Evolutionary conservation across 2,888 invertebrate species (phyloP), one percentile per base, ranked within the genome.

Genomic region (Baccha elongata): DNA sequence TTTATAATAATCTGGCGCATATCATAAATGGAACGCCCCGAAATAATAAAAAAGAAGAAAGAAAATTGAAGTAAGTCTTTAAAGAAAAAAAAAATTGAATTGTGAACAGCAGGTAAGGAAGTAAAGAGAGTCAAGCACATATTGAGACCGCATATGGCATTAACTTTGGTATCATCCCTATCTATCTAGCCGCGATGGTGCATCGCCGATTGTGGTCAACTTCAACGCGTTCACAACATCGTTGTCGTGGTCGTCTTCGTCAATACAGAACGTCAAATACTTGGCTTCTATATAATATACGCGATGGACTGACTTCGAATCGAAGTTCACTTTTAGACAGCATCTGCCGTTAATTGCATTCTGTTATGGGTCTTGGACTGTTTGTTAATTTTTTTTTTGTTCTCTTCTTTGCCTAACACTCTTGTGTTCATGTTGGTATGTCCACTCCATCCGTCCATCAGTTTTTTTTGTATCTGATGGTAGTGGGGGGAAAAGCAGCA

Each of bases 1-100:
- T 86, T 87, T 85, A 86, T 86, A 86, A 86, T 85, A 87, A 86
- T 86, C 87, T 87, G 86, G 86, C 86, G 86, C 86, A 86, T 86
- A 86, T 86, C 87, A 86, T 84, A 87, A 84, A 75, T 85, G 86
- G 79, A 85, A 87, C 87, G 87, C 86, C 87, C 86, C 40, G 40
- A 85, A 85, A 76, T 72, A 53, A 48, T 40, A 50, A 84, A 83
- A 78, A 76, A 62, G 40, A 44, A 2, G 8, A 29, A 58, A 40
- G 21, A 46, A 53, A 32, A 46, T 40, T 11, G 11, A 23, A 35
- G 55, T 21, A 64, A 62, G 40, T 29, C 40, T 13, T 58, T 21
- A 44, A 74, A 80, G 60, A 23, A 69, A 74, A 79, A n/a, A n/a
- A n/a, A n/a, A n/a, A n/a, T n/a, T n/a, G n/a, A n/a, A n/a, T n/a